phyloP scores from a whole-genome alignment of 1,140 invertebrate species.

The Meloidogyne hapla region DNA sequence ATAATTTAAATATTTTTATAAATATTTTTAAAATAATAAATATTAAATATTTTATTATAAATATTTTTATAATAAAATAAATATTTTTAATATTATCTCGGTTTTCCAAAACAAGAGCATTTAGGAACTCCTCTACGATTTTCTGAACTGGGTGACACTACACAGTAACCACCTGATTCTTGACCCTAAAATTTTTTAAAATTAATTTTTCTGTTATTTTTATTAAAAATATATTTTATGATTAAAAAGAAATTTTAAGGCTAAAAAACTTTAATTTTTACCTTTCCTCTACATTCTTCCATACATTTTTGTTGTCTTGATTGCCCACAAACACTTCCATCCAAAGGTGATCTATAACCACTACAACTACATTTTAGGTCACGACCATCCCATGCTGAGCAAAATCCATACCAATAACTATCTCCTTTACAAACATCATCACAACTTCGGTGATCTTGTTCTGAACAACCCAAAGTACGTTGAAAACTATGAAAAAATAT shows the following conservation, averaged over 20 bases:
- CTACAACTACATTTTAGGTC: conserved; percentile 19
- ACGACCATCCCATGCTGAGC: conserved; percentile 17
- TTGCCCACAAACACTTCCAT: background rate
- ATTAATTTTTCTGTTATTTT: background rate
- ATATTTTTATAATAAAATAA: too few relatives aligned
- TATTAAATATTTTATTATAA: too few relatives aligned
- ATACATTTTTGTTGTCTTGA: background rate
- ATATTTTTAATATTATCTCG: background rate
- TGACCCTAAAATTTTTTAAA: conserved; percentile 18
- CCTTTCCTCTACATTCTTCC: background rate
- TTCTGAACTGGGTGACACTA: background rate
- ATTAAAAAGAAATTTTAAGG: background rate
- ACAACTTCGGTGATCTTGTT: conserved; percentile 9
- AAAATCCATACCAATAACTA: conserved; percentile 24
- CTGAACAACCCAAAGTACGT: conserved; percentile 10
- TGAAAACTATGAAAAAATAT: background rate
- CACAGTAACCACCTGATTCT: conserved; percentile 10
- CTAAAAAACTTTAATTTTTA: background rate
- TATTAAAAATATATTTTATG: background rate
- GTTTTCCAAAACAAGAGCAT: conserved; percentile 20
- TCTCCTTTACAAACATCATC: conserved; percentile 24
- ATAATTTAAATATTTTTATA: too few relatives aligned
- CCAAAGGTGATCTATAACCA: conserved; percentile 13
- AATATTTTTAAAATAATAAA: too few relatives aligned
- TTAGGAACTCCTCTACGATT: background rate